phyloP scores from a whole-genome alignment of 1,140 invertebrate genomes.

The Apis florea region DNA sequence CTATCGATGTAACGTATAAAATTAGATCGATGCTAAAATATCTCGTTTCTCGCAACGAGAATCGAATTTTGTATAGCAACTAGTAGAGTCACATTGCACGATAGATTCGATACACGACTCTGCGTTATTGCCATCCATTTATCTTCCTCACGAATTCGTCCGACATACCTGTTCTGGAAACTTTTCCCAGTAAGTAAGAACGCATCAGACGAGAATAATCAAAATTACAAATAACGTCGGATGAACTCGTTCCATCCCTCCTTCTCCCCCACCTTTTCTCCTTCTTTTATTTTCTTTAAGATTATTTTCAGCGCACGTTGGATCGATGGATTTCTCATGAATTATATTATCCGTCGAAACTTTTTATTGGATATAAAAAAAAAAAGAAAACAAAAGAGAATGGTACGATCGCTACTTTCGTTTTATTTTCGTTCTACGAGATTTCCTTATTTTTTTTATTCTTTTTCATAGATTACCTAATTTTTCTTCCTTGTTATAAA shows the following conservation, averaged over 20 bases:
- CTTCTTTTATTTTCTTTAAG: background rate
- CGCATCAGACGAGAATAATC: background rate
- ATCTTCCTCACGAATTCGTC: background rate
- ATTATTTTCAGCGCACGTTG: slow-evolving; percentile 8
- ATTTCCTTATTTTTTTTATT: slow-evolving; percentile 17
- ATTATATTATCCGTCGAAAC: background rate
- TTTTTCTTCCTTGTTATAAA: background rate
- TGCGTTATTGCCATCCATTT: background rate
- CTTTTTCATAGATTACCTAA: slow-evolving; percentile 4
- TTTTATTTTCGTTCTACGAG: slow-evolving; percentile 18
- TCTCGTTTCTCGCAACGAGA: slow-evolving; percentile 20
- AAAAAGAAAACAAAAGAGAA: slow-evolving; percentile 26
- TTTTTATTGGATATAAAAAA: slow-evolving; percentile 32
- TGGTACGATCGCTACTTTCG: slow-evolving; percentile 67
- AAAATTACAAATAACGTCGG: background rate
- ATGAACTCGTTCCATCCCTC: background rate
- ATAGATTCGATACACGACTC: slow-evolving; percentile 8
- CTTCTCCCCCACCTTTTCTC: background rate
- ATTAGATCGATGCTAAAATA: background rate
- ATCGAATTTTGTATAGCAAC: slow-evolving; percentile 7
- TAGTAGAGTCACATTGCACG: background rate
- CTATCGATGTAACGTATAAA: no score
- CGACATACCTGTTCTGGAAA: background rate
- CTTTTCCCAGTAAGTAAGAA: background rate
- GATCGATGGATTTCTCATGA: background rate